A percentile compares a stretch with the other conserved stretches of the same genome.
Evolutionary conservation across 2,113 vertebrate genomes (phyloP).

Genomic region (Tragulus kanchil): DNA sequence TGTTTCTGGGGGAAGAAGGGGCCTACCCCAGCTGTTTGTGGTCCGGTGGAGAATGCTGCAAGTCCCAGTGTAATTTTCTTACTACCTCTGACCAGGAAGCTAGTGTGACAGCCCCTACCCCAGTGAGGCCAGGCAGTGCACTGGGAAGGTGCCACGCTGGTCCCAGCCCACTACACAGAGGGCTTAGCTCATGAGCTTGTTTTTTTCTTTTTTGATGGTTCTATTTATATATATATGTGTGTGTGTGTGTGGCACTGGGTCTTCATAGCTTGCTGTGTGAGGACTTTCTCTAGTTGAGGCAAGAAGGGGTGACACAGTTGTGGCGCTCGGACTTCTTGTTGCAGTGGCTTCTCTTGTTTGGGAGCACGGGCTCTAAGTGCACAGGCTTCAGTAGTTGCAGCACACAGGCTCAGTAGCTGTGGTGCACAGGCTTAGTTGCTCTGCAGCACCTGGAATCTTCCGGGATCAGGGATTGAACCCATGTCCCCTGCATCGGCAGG

Average conservation of each 20-base stretch:
- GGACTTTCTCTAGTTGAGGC: background rate
- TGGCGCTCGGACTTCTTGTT: background rate
- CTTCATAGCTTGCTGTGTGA: background rate
- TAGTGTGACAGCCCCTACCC: accelerated
- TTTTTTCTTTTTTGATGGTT: background rate
- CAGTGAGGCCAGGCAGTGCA: accelerated
- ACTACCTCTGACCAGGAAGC: background rate
- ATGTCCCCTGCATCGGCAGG: background rate
- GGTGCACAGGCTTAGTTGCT: accelerated
- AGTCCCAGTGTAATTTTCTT: background rate
- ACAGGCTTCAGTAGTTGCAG: background rate
- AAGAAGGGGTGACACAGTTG: background rate
- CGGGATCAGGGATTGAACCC: background rate
- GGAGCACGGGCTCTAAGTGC: background rate
- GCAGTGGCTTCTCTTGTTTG: no score
- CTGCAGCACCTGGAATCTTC: background rate
- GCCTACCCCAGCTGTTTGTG: background rate
- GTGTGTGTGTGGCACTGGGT: background rate
- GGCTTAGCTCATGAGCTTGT: background rate
- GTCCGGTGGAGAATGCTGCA: background rate
- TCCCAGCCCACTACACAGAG: background rate
- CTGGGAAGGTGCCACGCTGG: background rate
- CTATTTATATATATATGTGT: background rate
- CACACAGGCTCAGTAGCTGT: background rate
- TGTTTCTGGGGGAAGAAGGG: background rate